Evolutionary conservation across 2,797 vertebrate species (phyloP).

Genomic region (Melanitta fusca): DNA sequence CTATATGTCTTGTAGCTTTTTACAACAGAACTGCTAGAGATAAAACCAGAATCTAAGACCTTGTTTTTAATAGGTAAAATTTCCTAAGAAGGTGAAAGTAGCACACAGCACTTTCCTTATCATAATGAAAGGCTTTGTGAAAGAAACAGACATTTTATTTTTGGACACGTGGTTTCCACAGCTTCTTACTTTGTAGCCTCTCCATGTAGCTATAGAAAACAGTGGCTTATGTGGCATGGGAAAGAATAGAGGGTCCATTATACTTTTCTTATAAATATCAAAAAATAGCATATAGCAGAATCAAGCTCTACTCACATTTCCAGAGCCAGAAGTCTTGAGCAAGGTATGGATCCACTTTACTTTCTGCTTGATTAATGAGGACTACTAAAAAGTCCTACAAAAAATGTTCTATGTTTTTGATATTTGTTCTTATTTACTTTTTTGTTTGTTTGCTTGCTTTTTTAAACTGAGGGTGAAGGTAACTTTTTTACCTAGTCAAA

Average conservation of each 20-base stretch:
- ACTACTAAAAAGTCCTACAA: background rate
- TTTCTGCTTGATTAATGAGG: background rate
- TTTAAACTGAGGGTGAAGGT: background rate
- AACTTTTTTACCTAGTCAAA: background rate
- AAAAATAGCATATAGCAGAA: background rate
- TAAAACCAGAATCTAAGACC: background rate
- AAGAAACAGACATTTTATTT: background rate
- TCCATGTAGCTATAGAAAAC: background rate
- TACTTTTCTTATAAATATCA: background rate
- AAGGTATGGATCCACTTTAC: background rate
- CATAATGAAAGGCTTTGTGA: background rate
- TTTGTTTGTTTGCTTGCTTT: background rate
- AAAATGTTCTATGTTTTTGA: background rate
- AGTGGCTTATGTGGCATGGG: background rate
- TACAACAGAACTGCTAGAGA: background rate
- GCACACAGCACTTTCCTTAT: background rate
- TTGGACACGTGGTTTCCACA: background rate
- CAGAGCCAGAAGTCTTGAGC: background rate
- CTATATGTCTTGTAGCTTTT: background rate
- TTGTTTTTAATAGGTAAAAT: background rate
- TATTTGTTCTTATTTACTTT: background rate
- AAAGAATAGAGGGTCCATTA: background rate
- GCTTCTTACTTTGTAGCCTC: background rate
- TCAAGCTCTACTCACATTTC: background rate
- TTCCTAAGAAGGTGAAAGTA: background rate